Evolutionary conservation across 2,797 vertebrate genomes (phyloP), one percentile per base, ranked within the genome.

Genomic region (Jordanella pulchra): DNA sequence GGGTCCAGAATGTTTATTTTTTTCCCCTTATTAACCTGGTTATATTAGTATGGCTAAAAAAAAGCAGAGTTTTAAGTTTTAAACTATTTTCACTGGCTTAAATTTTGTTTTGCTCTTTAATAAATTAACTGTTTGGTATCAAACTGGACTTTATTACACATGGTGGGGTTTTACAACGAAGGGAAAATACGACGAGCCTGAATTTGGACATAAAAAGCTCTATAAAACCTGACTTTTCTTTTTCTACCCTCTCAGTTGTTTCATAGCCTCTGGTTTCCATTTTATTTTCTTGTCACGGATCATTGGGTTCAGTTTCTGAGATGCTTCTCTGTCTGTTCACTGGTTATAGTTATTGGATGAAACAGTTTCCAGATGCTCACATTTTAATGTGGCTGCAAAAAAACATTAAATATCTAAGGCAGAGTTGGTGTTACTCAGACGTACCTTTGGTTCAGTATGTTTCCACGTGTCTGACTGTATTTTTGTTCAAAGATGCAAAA

Each of bases 281-380:
- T 88, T 86, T 71, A 77, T 82, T 88, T 66, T 50, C 58, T 69
- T 12, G 63, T 67, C 50, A 73, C 12, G 86, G 87, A 78, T 90
- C 89, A 85, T 88, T 90, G 83, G 75, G n/a, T 73, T 75, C 71
- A n/a, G 70, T 71, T 79, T 71, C 50, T 71, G 53, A 32, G 56
- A 54, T 75, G 79, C 77, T 67, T 1, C 79, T 84, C 42, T 75
- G 80, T 84, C 84, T 74, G 39, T 71, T 73, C 73, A 74, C 78
- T 79, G 77, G 67, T 80, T 81, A 65, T 65, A 50, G 61, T 75
- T 82, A 82, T 76, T 80, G 75, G 74, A 83, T 50, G 4, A 76
- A 83, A 86, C 83, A 84, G 82, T 85, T 78, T 70, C 80, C 65
- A 78, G 77, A 73, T 30, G 32, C 72, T 83, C 76, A 58, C 73